A percentile compares a stretch with the other conserved stretches of the same genome.
Evolutionary conservation across 2,888 invertebrate genomes (phyloP).

Genomic region (Pollenia griseotomentosa): DNA sequence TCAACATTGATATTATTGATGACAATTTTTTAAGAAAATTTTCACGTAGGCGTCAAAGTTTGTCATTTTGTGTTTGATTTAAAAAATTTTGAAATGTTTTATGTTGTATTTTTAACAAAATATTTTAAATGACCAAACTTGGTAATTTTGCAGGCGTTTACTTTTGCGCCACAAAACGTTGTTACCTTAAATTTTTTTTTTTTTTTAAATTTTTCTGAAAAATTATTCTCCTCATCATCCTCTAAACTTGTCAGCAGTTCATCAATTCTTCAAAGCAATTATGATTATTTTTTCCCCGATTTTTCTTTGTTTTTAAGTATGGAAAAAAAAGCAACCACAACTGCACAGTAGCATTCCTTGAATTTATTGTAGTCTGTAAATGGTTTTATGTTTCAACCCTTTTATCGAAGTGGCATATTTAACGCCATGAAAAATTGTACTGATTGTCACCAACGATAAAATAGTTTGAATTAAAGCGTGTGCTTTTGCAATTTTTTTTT

Average conservation of each 20-base stretch:
- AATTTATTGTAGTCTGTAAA: constrained; percentile 62
- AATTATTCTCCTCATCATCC: constrained; percentile 26
- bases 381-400: constrained; percentile 58
- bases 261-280: constrained; percentile 70
- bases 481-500: constrained; percentile 53
- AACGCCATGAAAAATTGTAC: constrained; percentile 81
- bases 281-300: constrained; percentile 55
- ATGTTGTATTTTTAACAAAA: constrained; percentile 54
- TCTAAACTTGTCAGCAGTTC: constrained; percentile 76
- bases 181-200: constrained; percentile 64
- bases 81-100: constrained; percentile 60
- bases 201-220: constrained; percentile 80
- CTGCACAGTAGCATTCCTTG: constrained; percentile 63
- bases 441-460: constrained; percentile 80
- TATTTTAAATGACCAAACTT: constrained; percentile 72
- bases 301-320: constrained; percentile 38
- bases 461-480: constrained; percentile 75
- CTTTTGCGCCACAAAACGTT: constrained; percentile 71
- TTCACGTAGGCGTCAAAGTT: constrained; percentile 78
- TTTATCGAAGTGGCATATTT: constrained; percentile 81
- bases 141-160: constrained; percentile 74
- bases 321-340: not conserved
- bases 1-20: not conserved
- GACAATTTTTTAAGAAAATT: constrained; percentile 70
- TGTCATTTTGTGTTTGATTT: constrained; percentile 69